These are phyloP conservation scores for Tiliacea aurago DNA, from an alignment of 2,888 invertebrate species.

Conservation along the genomic window DNA sequence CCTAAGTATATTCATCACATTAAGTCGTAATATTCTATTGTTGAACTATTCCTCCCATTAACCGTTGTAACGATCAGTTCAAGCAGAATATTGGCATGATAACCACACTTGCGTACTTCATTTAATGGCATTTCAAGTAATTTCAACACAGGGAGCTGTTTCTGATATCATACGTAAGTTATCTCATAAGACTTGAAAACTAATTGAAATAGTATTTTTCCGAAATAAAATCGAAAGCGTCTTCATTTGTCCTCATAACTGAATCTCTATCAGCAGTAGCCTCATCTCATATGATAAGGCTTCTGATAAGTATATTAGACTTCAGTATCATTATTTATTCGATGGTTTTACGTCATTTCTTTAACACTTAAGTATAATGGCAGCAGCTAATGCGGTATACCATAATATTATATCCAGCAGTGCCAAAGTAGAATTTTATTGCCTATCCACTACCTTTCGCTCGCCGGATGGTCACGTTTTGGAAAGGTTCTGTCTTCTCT, in stretches of 20 bases:
- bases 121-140: neutral
- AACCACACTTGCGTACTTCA: neutral
- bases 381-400: neutral
- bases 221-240: neutral
- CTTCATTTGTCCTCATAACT: neutral
- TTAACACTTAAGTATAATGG: neutral
- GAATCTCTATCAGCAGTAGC: neutral
- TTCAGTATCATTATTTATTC: neutral
- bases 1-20: slow-evolving; percentile 35
- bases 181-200: neutral
- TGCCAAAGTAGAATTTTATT: neutral
- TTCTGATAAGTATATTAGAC: neutral
- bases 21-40: slow-evolving; percentile 46
- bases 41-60: slow-evolving; percentile 31
- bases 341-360: neutral
- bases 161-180: neutral
- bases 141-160: slow-evolving; percentile 2
- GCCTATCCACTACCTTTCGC: neutral
- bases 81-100: slow-evolving; percentile 22
- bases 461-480: neutral
- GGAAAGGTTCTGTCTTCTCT: neutral
- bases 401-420: neutral
- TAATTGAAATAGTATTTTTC: neutral
- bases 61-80: slow-evolving; percentile 34
- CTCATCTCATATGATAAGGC: neutral